A percentile compares a stretch with the other conserved stretches of the same genome.
Conservation (phyloP, 2,113 vertebrate genomes). For the Phyllostomus discolor region DNA sequence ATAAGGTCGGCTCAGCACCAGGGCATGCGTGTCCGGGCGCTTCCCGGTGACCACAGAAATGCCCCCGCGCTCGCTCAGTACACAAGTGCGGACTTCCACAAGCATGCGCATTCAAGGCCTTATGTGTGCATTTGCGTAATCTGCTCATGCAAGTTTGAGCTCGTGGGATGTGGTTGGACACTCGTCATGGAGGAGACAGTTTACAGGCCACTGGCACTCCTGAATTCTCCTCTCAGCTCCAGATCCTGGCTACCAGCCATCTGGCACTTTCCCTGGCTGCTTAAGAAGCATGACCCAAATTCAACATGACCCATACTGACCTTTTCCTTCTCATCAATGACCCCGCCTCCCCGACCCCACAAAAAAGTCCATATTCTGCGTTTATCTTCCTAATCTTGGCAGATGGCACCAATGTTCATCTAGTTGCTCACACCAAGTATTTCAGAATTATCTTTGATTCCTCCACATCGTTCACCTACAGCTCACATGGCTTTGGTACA, state of each 20-base stretch:
- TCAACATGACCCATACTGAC: neutral
- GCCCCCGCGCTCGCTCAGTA: conserved; percentile 72
- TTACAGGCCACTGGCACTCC: neutral
- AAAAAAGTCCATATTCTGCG: neutral
- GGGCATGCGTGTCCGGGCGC: conserved; percentile 82
- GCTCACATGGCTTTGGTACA: neutral
- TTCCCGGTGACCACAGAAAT: conserved; percentile 68
- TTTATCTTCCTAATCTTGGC: neutral
- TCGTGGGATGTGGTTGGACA: neutral
- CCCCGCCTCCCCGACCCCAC: no score
- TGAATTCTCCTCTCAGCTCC: neutral
- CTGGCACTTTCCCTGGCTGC: neutral
- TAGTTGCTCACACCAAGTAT: neutral
- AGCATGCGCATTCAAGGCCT: conserved; percentile 87
- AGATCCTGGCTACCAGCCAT: neutral
- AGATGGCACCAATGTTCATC: neutral
- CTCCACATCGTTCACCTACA: accelerated
- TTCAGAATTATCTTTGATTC: neutral
- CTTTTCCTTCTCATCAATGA: neutral
- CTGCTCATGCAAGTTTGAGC: neutral
- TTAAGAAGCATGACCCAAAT: neutral
- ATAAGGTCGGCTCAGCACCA: conserved; percentile 74
- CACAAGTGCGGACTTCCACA: conserved; percentile 81
- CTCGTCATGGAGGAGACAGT: neutral
- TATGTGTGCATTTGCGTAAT: neutral